Percentiles rank a stretch among this genome's conserved stretches.
These are phyloP conservation scores for Rotaria magnacalcarata DNA, from an alignment of 2,888 invertebrate genomes.

Conservation along the genomic window DNA sequence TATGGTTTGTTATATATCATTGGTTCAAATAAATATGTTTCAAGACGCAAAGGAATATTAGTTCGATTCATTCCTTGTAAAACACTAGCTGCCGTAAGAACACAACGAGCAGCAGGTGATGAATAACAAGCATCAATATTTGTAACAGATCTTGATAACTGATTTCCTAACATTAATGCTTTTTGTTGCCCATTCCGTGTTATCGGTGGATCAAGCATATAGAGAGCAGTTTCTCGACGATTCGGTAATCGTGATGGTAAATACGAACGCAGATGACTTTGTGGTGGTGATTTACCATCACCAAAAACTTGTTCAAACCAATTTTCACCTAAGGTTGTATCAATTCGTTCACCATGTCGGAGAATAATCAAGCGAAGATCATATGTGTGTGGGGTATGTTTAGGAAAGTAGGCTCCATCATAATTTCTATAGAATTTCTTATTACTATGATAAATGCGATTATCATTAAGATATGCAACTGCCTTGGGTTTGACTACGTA, in stretches of 20 bases:
- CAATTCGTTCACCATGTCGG: slow-evolving; percentile 2
- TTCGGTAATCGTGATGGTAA: neutral
- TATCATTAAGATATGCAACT: neutral
- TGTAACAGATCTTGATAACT: neutral
- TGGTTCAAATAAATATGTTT: neutral
- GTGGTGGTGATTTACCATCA: neutral
- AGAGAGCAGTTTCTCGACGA: neutral
- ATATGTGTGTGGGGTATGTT: neutral
- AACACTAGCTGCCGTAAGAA: neutral
- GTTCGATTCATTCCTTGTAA: neutral
- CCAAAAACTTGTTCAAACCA: neutral
- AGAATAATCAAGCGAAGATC: slow-evolving; percentile 3
- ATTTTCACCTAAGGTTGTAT: neutral
- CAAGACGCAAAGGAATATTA: neutral
- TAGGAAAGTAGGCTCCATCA: neutral
- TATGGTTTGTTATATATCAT: neutral
- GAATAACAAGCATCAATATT: neutral
- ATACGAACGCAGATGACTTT: neutral
- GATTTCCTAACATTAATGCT: neutral
- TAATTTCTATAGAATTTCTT: neutral
- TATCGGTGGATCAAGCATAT: slow-evolving; percentile 15
- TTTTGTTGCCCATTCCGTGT: neutral
- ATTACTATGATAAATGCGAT: neutral
- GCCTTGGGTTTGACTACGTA: neutral
- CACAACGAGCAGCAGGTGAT: slow-evolving; percentile 11